Base-by-base conservation (phyloP, 2,888 invertebrate genomes). In the Pristionchus japonicus region DNA sequence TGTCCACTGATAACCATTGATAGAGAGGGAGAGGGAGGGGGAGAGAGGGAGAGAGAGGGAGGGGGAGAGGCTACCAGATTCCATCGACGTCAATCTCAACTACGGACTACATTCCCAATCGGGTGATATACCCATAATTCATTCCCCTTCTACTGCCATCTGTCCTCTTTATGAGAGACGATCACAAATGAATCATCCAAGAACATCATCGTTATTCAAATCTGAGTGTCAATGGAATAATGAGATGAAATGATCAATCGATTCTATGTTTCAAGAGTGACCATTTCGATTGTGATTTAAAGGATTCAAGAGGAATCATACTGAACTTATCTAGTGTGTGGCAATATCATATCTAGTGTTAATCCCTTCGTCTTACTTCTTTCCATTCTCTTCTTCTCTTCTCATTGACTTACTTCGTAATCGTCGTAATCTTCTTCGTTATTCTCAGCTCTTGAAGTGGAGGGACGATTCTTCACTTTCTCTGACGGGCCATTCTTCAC, bases 391-490 rank as follows among this genome's bases (percentile, higher is more conserved):
- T 27, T 27, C 23, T 34, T 67, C 67, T 67, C 9, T 4, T 9
- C 1, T 17, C 37, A 27, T 31, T 87, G n/a, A 86, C 89, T 80
- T 52, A 92, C 92, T 88, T 93, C 92, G 92, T 93, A 93, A 49
- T 93, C 92, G 89, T 92, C 93, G 91, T 93, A 92, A 52, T 92
- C 92, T 47, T 91, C 91, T 87, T 91, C 91, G 86, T 90, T 89
- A 74, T 90, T 89, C 2, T 74, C 89, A 89, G 74, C 86, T 34
- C 89, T 86, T 34, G 88, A 89, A 82, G 89, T 89, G 74, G 61
- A 74, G 64, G 90, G 89, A 34, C 90, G 88, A 52, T 83, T 86
- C 74, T 90, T 91, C 89, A 91, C 89, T 70, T 89, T 89, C 77
- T 91, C 89, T 43, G 92, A 91, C 70, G 92, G 90, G 90, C 91